Evolutionary conservation across 2,888 invertebrate species (phyloP).

Genomic region (Drosophila barbarae): DNA sequence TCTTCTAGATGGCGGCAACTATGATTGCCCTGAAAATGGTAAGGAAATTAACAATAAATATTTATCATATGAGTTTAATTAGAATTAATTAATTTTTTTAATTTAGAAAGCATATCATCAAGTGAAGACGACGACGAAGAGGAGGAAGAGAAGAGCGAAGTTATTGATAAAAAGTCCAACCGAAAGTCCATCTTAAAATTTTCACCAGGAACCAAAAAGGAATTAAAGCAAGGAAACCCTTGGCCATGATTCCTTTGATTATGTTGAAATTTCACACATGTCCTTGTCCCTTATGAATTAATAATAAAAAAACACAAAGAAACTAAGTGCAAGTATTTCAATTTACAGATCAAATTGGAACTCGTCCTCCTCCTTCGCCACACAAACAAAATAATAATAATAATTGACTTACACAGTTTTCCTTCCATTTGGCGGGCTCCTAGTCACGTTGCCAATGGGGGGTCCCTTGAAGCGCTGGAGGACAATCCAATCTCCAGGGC

Average conservation of each 20-base stretch:
- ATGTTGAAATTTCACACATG: background rate
- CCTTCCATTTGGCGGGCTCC: constrained; percentile 12
- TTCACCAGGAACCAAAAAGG: background rate
- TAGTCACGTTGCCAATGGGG: constrained; percentile 54
- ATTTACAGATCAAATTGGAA: constrained; percentile 35
- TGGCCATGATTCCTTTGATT: background rate
- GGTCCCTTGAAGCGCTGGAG: constrained; percentile 23
- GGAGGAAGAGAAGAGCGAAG: background rate
- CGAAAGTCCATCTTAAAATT: background rate
- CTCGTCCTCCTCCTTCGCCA: constrained; percentile 3
- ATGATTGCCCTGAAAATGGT: background rate
- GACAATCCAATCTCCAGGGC: constrained; percentile 64
- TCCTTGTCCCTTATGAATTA: constrained; percentile 1
- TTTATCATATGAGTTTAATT: background rate
- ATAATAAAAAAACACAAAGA: background rate
- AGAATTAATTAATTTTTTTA: too few species aligned
- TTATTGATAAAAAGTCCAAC: too few species aligned
- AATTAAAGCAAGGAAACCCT: background rate
- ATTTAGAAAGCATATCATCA: background rate
- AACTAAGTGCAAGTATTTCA: constrained; percentile 33
- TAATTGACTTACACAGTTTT: constrained; percentile 67
- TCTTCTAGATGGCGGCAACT: constrained; percentile 2
- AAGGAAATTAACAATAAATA: background rate
- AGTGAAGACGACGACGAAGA: background rate
- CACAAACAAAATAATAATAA: constrained; percentile 59